Evolutionary conservation across 2,888 invertebrate species (phyloP).

Genomic region (Cerceris rybyensis): DNA sequence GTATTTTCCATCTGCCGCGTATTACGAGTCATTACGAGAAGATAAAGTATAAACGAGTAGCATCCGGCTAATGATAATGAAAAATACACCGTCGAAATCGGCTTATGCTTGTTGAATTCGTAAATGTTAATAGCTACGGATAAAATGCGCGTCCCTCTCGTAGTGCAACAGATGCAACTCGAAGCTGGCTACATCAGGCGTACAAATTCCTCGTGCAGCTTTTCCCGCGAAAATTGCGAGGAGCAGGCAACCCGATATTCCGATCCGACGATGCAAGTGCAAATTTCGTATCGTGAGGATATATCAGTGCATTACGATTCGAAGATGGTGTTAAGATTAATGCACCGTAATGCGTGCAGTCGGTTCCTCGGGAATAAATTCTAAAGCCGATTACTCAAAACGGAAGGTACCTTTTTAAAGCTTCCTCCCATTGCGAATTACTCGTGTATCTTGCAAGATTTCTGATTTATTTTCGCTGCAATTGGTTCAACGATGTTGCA

Average conservation of each 20-base stretch:
- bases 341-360: not conserved
- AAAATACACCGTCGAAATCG: conserved; percentile 5
- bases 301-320: conserved; percentile 33
- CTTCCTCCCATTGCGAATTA: not conserved
- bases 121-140: not conserved
- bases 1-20: too few relatives aligned
- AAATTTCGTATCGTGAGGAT: conserved; percentile 40
- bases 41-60: not conserved
- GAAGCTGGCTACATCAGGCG: conserved; percentile 5
- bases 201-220: conserved; percentile 16
- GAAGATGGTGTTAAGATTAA: conserved; percentile 40
- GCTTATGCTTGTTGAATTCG: conserved; percentile 11
- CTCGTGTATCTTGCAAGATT: not conserved
- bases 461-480: not conserved
- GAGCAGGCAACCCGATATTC: conserved; percentile 62
- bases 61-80: not conserved
- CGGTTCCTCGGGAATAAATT: conserved; percentile 9
- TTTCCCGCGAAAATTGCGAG: conserved; percentile 33
- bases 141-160: conserved; percentile 23
- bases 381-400: conserved; percentile 42
- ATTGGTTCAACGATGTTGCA: not conserved
- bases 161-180: conserved; percentile 45
- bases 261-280: conserved; percentile 50
- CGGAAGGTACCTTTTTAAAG: conserved; percentile 15
- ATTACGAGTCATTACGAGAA: too few relatives aligned